A percentile compares a stretch with the other conserved stretches of the same genome.
Evolutionary conservation across 2,797 vertebrate genomes (phyloP).

Genomic region (Poeciliopsis infans): DNA sequence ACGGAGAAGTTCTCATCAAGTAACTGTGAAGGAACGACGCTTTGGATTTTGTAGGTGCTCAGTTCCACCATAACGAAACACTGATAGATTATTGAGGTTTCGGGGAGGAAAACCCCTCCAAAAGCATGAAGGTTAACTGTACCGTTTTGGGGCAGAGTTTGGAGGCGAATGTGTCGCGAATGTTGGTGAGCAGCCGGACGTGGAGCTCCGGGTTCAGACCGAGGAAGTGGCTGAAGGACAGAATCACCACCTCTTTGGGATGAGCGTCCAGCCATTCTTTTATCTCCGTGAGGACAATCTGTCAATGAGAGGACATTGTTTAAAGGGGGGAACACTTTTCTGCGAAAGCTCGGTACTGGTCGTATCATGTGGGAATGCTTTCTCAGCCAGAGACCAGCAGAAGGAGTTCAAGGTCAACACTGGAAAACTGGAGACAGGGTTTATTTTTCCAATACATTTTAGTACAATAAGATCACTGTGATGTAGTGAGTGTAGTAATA

Average conservation of each 20-base stretch:
- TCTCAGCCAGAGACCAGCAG: neutral
- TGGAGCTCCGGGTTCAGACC: conserved; percentile 86
- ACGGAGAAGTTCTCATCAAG: conserved; percentile 22
- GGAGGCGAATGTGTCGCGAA: conserved; percentile 84
- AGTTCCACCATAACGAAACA: no score
- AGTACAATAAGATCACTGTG: no score
- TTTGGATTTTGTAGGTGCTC: conserved; percentile 3
- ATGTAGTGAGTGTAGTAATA: no score
- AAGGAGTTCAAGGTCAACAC: neutral
- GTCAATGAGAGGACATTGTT: conserved; percentile 30
- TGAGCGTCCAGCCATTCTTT: conserved; percentile 88
- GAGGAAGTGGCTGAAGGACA: conserved; percentile 92
- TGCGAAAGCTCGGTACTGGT: neutral
- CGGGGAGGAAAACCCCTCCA: neutral
- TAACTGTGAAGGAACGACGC: neutral
- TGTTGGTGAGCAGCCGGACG: conserved; percentile 79
- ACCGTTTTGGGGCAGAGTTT: conserved; percentile 90
- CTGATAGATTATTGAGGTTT: neutral
- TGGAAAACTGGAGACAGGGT: neutral
- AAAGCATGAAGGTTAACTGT: conserved; percentile 8
- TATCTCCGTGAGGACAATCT: conserved; percentile 89
- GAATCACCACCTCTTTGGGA: conserved; percentile 88
- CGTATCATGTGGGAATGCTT: no score
- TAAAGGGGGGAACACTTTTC: neutral
- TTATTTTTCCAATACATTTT: neutral